Conservation (phyloP, 1,140 invertebrate genomes). For the Trissolcus basalis region DNA sequence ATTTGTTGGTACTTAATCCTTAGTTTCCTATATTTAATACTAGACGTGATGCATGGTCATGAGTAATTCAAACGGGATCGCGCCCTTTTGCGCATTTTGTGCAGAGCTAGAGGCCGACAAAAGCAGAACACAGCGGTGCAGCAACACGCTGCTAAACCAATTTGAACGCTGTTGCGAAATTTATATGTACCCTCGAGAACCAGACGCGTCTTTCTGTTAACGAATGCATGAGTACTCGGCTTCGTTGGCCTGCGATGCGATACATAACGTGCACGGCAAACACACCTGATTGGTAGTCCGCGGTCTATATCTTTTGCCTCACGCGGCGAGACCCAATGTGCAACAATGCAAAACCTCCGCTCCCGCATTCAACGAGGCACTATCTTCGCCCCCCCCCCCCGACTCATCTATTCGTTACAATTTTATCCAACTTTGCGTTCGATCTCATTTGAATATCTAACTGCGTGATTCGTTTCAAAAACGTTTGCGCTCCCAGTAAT, state of each 20-base stretch:
- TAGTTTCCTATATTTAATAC: no score
- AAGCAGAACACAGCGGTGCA: no score
- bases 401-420: constrained; percentile 30
- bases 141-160: constrained; percentile 28
- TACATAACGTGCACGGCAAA: constrained; percentile 24
- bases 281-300: constrained; percentile 41
- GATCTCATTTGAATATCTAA: constrained; percentile 43
- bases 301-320: constrained; percentile 28
- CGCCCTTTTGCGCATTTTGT: constrained; percentile 25
- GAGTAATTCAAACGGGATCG: constrained; percentile 15
- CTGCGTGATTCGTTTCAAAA: constrained; percentile 27
- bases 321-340: constrained; percentile 14
- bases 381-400: constrained; percentile 2
- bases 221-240: constrained; percentile 43
- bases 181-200: constrained; percentile 36
- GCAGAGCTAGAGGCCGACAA: constrained; percentile 7
- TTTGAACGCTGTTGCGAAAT: constrained; percentile 35
- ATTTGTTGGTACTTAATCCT: no score
- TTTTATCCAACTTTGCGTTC: constrained; percentile 48
- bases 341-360: constrained; percentile 14
- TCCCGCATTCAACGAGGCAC: constrained; percentile 22
- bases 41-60: constrained; percentile 14
- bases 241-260: constrained; percentile 13
- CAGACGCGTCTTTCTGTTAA: constrained; percentile 38
- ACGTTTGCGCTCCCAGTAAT: constrained; percentile 27